phyloP scores from a whole-genome alignment of 2,113 vertebrate genomes.

The Mirounga angustirostris region DNA sequence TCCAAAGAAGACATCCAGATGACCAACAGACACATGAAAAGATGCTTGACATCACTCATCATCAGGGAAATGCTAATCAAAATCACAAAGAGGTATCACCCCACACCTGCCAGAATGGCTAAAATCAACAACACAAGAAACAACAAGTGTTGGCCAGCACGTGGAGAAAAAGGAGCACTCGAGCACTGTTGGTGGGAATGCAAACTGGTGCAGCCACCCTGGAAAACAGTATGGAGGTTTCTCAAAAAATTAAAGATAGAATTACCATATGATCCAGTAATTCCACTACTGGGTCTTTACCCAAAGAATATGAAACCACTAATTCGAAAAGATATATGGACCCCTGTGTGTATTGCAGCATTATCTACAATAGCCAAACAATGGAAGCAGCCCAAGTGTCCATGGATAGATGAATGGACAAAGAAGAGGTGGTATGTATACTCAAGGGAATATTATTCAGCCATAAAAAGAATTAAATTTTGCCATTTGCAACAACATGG shows the following conservation, averaged over 20 bases:
- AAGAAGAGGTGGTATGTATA: neutral
- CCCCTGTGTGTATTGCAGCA: neutral
- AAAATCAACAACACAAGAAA: neutral
- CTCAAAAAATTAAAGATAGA: neutral
- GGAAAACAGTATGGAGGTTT: neutral
- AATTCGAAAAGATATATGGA: neutral
- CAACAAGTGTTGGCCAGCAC: neutral
- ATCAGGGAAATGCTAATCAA: neutral
- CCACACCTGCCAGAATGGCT: neutral
- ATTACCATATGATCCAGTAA: neutral
- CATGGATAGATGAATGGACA: neutral
- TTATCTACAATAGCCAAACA: neutral
- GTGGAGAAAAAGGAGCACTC: neutral
- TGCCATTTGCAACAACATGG: neutral
- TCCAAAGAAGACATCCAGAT: neutral
- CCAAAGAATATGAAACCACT: neutral
- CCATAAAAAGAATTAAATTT: neutral
- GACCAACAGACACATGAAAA: neutral
- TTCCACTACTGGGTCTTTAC: neutral
- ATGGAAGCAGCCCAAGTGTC: neutral
- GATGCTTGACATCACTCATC: neutral
- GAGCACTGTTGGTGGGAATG: neutral
- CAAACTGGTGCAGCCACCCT: neutral
- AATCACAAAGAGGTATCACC: neutral
- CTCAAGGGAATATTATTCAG: neutral